Evolutionary conservation across 2,113 vertebrate genomes (phyloP).

Genomic region (Scalopus aquaticus): DNA sequence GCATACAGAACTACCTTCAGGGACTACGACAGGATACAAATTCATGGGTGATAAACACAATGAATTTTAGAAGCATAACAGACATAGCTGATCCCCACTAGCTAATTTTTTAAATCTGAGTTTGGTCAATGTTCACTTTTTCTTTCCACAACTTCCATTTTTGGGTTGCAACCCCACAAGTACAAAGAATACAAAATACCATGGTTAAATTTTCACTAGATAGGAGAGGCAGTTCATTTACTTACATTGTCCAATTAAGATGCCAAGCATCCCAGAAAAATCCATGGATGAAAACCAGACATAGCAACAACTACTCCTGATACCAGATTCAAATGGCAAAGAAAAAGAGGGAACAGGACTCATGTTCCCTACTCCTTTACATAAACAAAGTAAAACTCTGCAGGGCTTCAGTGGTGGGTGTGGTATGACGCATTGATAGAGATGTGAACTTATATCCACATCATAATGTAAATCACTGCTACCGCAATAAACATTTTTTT

Average conservation of each 20-base stretch:
- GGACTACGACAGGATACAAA: neutral
- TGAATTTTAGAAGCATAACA: neutral
- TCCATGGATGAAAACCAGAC: neutral
- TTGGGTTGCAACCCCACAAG: neutral
- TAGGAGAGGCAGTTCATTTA: neutral
- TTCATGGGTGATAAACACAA: neutral
- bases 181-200: neutral
- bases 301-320: neutral
- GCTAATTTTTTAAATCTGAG: neutral
- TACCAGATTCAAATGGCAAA: neutral
- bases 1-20: constrained; percentile 9
- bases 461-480: no score
- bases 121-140: neutral
- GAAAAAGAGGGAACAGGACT: neutral
- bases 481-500: no score
- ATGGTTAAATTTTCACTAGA: neutral
- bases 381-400: constrained; percentile 20
- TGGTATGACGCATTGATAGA: no score
- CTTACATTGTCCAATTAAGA: neutral
- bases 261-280: neutral
- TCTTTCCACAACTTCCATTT: neutral
- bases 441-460: no score
- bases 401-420: neutral
- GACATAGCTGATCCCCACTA: neutral
- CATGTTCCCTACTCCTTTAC: neutral